Evolutionary conservation across 2,888 invertebrate species (phyloP).

Genomic region (Aricia artaxerxes): DNA sequence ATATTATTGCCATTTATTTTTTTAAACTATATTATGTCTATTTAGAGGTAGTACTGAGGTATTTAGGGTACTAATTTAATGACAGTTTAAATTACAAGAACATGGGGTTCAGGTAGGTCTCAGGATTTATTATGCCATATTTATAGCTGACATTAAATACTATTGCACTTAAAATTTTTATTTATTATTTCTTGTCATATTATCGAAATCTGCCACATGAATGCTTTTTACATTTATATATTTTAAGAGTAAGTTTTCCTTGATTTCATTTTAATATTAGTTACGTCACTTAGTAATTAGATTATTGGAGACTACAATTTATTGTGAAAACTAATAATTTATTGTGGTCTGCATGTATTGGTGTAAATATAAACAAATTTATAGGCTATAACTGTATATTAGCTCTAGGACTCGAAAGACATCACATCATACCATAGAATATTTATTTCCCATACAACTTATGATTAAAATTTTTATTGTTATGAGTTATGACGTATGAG

Average conservation of each 20-base stretch:
- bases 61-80: constrained; percentile 14
- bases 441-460: not conserved
- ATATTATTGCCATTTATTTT: constrained; percentile 9
- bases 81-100: not conserved
- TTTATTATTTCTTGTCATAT: not conserved
- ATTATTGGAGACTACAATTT: constrained; percentile 14
- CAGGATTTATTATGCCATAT: not conserved
- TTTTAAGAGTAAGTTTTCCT: not conserved
- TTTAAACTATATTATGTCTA: not conserved
- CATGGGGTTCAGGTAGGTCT: not conserved
- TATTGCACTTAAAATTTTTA: not conserved
- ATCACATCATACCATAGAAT: constrained; percentile 2
- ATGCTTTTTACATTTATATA: constrained; percentile 8
- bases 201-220: not conserved
- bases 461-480: not conserved
- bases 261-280: not conserved
- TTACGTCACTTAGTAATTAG: not conserved
- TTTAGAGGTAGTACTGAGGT: constrained; percentile 16
- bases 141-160: constrained; percentile 1
- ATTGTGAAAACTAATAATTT: not conserved
- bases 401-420: not conserved
- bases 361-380: constrained; percentile 14
- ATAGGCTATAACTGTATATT: not conserved
- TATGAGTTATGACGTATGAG: not conserved
- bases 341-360: constrained; percentile 12